Conservation (phyloP, 2,888 invertebrate species). For the Glaucopsyche alexis region DNA sequence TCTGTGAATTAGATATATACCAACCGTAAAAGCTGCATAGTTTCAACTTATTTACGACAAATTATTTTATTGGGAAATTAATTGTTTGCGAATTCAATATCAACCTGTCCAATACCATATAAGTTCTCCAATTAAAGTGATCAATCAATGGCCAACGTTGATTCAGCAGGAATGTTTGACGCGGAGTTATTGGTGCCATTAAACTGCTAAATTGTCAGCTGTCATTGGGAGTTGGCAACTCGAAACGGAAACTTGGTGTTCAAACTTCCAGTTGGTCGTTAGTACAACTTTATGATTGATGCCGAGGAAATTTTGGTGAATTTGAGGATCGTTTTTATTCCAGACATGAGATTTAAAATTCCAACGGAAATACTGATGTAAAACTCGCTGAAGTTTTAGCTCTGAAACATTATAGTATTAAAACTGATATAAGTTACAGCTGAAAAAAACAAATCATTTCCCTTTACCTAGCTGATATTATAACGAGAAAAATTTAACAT, state of each 20-base stretch:
- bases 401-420: not conserved
- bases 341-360: conserved; percentile 25
- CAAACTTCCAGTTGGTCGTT: conserved; percentile 30
- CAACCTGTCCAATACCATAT: conserved; percentile 17
- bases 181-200: conserved; percentile 39
- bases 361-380: conserved; percentile 9
- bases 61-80: not conserved
- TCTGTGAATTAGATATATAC: too few species aligned
- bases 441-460: not conserved
- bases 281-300: conserved; percentile 35
- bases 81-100: not conserved
- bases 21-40: too few species aligned
- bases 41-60: too few species aligned
- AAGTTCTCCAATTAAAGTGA: conserved; percentile 32
- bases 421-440: not conserved
- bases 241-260: conserved; percentile 38
- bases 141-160: conserved; percentile 30
- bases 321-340: conserved; percentile 20
- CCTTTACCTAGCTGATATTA: not conserved
- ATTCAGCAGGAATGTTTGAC: conserved; percentile 39
- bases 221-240: conserved; percentile 38
- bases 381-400: not conserved
- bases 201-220: conserved; percentile 38
- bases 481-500: not conserved
- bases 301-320: conserved; percentile 19